Percentiles rank a stretch among this genome's conserved stretches.
Evolutionary conservation across 2,113 vertebrate species (phyloP).

Genomic region (Choloepus hoffmanni): DNA sequence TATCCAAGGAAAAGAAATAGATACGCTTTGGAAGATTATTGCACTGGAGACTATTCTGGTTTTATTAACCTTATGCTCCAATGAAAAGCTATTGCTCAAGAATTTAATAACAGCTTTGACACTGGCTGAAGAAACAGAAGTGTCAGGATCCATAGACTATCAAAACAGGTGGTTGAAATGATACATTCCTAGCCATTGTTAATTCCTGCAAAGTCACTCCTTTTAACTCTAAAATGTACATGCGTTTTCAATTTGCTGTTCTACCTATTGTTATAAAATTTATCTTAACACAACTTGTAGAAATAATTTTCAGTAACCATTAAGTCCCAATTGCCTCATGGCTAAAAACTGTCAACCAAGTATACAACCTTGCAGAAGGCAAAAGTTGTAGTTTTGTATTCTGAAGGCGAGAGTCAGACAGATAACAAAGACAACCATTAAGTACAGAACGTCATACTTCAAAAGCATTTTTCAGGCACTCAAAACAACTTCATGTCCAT

Average conservation of each 20-base stretch:
- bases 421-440: constrained; percentile 17
- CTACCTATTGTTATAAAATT: neutral
- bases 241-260: constrained; percentile 2
- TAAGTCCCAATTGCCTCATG: neutral
- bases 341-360: constrained; percentile 35
- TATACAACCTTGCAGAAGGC: neutral
- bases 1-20: constrained; percentile 19
- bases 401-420: neutral
- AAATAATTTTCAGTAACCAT: constrained; percentile 40
- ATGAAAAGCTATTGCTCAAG: neutral
- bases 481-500: neutral
- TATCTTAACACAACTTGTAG: constrained; percentile 16
- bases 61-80: neutral
- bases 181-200: neutral
- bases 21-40: neutral
- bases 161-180: neutral
- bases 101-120: constrained; percentile 23
- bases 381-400: neutral
- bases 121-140: neutral
- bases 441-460: constrained; percentile 36
- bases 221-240: neutral
- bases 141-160: neutral
- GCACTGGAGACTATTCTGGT: neutral
- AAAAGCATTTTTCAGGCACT: constrained; percentile 51
- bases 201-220: neutral